These are phyloP conservation scores for Dryocosmus kuriphilus DNA, from an alignment of 2,888 invertebrate species.

Conservation along the genomic window DNA sequence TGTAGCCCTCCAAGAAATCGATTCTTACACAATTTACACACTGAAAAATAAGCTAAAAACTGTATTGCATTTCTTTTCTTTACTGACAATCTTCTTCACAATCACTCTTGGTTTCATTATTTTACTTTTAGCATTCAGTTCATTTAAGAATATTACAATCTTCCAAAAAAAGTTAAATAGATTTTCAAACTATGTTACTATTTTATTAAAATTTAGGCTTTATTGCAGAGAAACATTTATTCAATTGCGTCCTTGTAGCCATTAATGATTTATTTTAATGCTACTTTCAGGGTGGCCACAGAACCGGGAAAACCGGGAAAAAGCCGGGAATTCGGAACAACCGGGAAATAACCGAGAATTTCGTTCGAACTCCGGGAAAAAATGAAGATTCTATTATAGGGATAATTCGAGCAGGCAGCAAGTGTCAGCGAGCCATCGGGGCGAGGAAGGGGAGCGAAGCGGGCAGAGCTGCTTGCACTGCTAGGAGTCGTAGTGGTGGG, in stretches of 20 bases:
- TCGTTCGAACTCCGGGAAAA: too few relatives aligned
- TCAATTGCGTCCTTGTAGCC: background rate
- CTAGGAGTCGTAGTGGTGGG: too few relatives aligned
- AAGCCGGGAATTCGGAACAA: too few relatives aligned
- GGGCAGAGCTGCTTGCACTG: too few relatives aligned
- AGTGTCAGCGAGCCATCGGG: too few relatives aligned
- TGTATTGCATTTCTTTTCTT: slow-evolving; percentile 9
- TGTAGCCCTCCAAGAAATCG: background rate
- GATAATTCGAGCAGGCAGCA: too few relatives aligned
- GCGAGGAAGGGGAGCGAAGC: too few relatives aligned
- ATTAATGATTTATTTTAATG: slow-evolving; percentile 22
- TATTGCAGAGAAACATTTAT: background rate
- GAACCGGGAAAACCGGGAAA: too few relatives aligned
- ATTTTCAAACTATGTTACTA: background rate
- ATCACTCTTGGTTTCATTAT: background rate
- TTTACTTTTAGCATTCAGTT: background rate
- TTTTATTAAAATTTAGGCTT: background rate
- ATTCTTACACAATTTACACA: background rate
- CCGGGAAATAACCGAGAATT: too few relatives aligned
- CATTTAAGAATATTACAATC: background rate
- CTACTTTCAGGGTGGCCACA: too few relatives aligned
- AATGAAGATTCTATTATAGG: too few relatives aligned
- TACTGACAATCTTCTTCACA: background rate
- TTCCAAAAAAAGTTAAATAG: background rate
- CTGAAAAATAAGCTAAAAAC: background rate